Evolutionary conservation across 2,888 invertebrate species (phyloP).

Genomic region (Branchellion lobata): DNA sequence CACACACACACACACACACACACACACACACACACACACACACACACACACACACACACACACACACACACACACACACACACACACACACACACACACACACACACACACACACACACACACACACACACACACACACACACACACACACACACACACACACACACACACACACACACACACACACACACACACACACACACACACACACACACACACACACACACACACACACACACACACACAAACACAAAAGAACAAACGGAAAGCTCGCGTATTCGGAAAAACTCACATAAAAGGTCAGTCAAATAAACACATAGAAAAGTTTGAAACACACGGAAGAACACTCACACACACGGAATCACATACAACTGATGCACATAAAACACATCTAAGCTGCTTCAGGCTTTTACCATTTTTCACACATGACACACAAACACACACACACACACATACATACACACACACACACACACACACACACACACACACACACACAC

Average conservation of each 20-base stretch:
- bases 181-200: constrained; percentile 1
- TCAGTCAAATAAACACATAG: neutral
- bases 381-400: neutral
- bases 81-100: constrained; percentile 24
- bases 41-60: neutral
- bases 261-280: neutral
- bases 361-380: neutral
- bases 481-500: neutral
- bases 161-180: neutral
- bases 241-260: neutral
- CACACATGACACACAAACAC: neutral
- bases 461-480: too few species aligned
- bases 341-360: neutral
- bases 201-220: neutral
- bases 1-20: neutral
- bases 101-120: constrained; percentile 22
- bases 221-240: neutral
- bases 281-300: neutral
- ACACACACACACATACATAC: too few species aligned
- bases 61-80: constrained; percentile 16
- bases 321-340: too few species aligned
- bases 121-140: constrained; percentile 7
- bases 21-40: constrained; percentile 1
- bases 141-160: constrained; percentile 6
- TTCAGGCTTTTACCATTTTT: neutral